Percentiles rank a stretch among this genome's conserved stretches.
phyloP scores from a whole-genome alignment of 1,140 invertebrate genomes.

The Oedothorax gibbosus region DNA sequence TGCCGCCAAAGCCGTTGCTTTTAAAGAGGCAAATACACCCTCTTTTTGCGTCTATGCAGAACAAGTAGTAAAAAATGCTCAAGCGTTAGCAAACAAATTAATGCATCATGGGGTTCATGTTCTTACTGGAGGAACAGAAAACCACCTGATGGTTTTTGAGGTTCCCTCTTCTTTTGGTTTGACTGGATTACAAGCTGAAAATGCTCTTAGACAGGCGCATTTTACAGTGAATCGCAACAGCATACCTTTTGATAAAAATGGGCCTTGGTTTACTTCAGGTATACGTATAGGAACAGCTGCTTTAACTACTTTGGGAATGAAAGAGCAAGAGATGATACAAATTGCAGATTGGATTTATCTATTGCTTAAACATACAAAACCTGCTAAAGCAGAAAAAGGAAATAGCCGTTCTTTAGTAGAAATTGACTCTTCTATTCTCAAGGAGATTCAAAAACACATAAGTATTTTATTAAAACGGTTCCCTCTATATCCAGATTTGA shows the following conservation, averaged over 20 bases:
- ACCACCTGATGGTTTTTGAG: background rate
- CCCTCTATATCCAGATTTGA: too few species aligned
- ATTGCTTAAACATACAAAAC: too few species aligned
- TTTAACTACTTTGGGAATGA: background rate
- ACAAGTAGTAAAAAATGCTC: constrained; percentile 24
- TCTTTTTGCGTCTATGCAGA: background rate
- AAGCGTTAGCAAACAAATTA: background rate
- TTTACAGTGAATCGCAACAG: background rate
- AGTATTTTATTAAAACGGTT: too few species aligned
- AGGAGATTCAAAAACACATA: too few species aligned
- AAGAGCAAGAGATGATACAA: background rate
- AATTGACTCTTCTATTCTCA: too few species aligned
- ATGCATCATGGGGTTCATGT: background rate
- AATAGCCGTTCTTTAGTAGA: too few species aligned
- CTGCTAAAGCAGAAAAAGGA: too few species aligned
- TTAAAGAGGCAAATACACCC: constrained; percentile 11
- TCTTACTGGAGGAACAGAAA: background rate
- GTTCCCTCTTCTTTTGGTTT: background rate
- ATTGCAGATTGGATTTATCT: too few species aligned
- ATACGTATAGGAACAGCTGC: background rate
- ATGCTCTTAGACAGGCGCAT: background rate
- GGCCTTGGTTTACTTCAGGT: background rate
- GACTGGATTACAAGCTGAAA: background rate
- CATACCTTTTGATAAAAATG: background rate
- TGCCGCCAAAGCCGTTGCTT: constrained; percentile 35